phyloP scores from a whole-genome alignment of 2,113 vertebrate species.

The Neodontobutis hainanensis region DNA sequence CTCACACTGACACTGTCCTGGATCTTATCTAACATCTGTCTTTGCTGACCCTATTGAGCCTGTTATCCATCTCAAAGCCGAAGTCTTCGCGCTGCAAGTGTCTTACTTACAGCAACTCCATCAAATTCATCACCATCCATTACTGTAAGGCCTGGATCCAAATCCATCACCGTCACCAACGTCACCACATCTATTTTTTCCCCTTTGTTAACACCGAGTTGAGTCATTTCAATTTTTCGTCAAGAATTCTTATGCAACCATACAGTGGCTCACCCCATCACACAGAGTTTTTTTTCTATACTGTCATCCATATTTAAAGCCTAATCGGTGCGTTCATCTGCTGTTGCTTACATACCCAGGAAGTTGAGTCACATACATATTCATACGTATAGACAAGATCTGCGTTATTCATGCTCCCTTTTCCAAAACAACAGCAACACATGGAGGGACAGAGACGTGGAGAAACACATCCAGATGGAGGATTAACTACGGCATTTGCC shows the following conservation, averaged over 20 bases:
- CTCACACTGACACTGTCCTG: not conserved
- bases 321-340: conserved; percentile 53
- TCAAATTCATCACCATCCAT: not conserved
- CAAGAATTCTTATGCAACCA: conserved; percentile 57
- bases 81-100: not conserved
- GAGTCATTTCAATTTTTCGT: conserved; percentile 55
- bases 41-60: not conserved
- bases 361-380: conserved; percentile 62
- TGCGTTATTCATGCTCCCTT: conserved; percentile 45
- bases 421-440: conserved; percentile 23
- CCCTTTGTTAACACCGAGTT: conserved; percentile 33
- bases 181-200: conserved; percentile 17
- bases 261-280: conserved; percentile 20
- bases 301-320: conserved; percentile 37
- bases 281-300: conserved; percentile 30
- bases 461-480: conserved; percentile 59
- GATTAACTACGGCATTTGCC: conserved; percentile 58
- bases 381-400: conserved; percentile 26
- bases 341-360: conserved; percentile 40
- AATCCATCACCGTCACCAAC: conserved; percentile 6
- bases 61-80: not conserved
- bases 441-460: conserved; percentile 3
- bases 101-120: not conserved
- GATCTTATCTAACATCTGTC: not conserved
- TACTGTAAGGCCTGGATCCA: not conserved